Evolutionary conservation across 1,140 invertebrate genomes (phyloP).

Genomic region (Psilanteris sp.): DNA sequence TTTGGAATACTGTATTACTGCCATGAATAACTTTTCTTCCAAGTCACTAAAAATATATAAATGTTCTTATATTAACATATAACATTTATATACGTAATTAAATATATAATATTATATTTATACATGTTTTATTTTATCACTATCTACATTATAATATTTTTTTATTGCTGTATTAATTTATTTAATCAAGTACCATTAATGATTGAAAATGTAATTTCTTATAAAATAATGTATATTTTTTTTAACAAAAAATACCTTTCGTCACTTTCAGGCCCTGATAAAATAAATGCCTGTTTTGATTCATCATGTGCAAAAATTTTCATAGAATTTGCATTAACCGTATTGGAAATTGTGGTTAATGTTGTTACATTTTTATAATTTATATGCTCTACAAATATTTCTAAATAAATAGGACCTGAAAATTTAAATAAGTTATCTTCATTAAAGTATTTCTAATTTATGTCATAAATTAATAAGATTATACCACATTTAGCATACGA

Average conservation of each 20-base stretch:
- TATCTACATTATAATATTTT: too few species aligned
- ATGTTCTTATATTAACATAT: too few species aligned
- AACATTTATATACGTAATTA: too few species aligned
- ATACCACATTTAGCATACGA: neutral
- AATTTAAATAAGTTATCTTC: neutral
- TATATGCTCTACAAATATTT: constrained; percentile 80
- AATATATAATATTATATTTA: too few species aligned
- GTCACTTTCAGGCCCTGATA: constrained; percentile 81
- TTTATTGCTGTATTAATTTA: too few species aligned
- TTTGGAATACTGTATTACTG: constrained; percentile 81
- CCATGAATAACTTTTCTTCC: constrained; percentile 72
- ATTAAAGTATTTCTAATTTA: too few species aligned
- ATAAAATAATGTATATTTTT: too few species aligned
- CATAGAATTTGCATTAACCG: constrained; percentile 74
- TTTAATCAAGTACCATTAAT: too few species aligned
- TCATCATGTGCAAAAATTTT: constrained; percentile 80
- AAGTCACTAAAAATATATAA: constrained; percentile 65
- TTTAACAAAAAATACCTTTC: constrained; percentile 53
- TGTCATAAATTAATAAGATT: too few species aligned
- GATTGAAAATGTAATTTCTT: too few species aligned
- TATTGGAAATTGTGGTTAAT: constrained; percentile 73
- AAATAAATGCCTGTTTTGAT: constrained; percentile 80
- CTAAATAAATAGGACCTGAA: constrained; percentile 79
- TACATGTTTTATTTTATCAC: too few species aligned
- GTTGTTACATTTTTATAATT: constrained; percentile 77